These are phyloP conservation scores for Aleiodes leptofemur DNA, from an alignment of 2,888 invertebrate genomes.

Conservation along the genomic window DNA sequence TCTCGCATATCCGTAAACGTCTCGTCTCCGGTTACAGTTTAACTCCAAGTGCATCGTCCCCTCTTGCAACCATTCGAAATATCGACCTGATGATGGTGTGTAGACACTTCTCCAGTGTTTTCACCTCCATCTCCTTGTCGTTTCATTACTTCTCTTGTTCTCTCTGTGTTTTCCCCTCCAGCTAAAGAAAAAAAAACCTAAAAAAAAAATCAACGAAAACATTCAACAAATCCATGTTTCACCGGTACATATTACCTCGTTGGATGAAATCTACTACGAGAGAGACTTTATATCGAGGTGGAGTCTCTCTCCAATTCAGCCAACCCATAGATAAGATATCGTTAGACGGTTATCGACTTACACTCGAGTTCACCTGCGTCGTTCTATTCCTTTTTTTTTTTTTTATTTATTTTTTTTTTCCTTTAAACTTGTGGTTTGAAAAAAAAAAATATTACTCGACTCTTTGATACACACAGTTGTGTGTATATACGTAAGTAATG, in stretches of 20 bases:
- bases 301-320: constrained; percentile 40
- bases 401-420: no score
- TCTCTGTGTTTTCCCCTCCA: not conserved
- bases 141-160: no score
- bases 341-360: constrained; percentile 67
- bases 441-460: constrained; percentile 4
- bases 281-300: constrained; percentile 38
- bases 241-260: constrained; percentile 30
- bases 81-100: constrained; percentile 14
- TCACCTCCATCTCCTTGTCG: constrained; percentile 2
- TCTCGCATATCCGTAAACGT: constrained; percentile 30
- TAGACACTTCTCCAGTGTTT: no score
- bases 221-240: constrained; percentile 8
- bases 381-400: constrained; percentile 1
- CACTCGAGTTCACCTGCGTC: constrained; percentile 70
- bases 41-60: constrained; percentile 30
- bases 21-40: constrained; percentile 44
- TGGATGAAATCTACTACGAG: constrained; percentile 7
- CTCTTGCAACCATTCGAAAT: constrained; percentile 14
- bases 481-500: constrained; percentile 32
- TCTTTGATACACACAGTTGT: constrained; percentile 23
- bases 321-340: constrained; percentile 67
- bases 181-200: no score
- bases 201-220: no score
- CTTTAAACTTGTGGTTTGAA: no score